These are phyloP conservation scores for Pristionchus arcanus DNA, from an alignment of 2,888 invertebrate genomes.

Conservation along the genomic window DNA sequence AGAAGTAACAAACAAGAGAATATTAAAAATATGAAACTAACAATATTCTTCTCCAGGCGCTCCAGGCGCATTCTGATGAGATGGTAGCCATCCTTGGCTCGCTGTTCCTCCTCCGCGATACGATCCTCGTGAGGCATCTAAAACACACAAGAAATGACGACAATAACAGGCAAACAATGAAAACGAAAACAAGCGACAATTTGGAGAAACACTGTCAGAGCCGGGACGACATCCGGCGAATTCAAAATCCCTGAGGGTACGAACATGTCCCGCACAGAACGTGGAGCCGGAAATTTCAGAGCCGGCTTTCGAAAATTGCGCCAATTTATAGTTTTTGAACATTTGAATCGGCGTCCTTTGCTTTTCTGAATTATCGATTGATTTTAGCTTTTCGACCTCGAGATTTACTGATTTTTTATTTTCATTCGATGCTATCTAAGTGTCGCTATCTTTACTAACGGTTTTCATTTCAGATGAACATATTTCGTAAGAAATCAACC, in stretches of 20 bases:
- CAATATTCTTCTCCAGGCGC: conserved; percentile 74
- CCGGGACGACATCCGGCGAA: background rate
- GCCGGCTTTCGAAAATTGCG: too few relatives aligned
- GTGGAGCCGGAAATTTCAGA: too few relatives aligned
- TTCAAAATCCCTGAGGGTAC: background rate
- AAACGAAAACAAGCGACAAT: background rate
- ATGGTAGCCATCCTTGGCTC: conserved; percentile 74
- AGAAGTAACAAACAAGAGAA: too few relatives aligned
- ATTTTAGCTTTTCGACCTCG: background rate
- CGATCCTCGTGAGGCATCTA: conserved; percentile 69
- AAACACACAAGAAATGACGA: background rate
- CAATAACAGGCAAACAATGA: background rate
- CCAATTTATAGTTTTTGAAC: conserved; percentile 13
- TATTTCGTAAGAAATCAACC: conserved; percentile 26
- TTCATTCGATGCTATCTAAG: background rate
- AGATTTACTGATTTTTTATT: background rate
- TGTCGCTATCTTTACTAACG: background rate
- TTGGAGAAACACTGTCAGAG: background rate
- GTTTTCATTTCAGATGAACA: conserved; percentile 7
- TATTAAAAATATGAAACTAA: conserved; percentile 59
- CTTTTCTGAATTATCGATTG: background rate
- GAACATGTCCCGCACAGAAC: background rate
- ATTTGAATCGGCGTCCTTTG: background rate
- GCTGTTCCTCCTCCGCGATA: conserved; percentile 71
- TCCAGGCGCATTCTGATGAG: conserved; percentile 74